Percentiles rank a stretch among this genome's conserved stretches.
Evolutionary conservation across 2,888 invertebrate genomes (phyloP).

Genomic region (Eupithecia vulgata): DNA sequence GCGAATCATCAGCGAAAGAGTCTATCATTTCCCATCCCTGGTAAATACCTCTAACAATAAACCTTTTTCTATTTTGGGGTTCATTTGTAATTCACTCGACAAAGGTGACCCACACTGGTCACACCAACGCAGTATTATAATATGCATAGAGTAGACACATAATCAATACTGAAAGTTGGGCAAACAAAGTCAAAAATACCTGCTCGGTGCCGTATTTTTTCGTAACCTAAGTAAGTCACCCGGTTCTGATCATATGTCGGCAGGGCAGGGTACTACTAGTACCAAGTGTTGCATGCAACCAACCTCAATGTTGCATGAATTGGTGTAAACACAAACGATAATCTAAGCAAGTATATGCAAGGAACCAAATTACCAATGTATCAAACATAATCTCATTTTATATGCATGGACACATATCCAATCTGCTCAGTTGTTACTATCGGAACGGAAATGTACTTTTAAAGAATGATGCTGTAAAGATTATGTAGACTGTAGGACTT

Average conservation of each 20-base stretch:
- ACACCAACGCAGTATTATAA: background rate
- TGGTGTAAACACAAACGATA: background rate
- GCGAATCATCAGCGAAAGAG: too few relatives aligned
- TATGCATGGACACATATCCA: background rate
- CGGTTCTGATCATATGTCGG: background rate
- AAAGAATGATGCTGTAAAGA: background rate
- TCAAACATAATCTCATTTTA: background rate
- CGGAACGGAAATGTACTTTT: background rate
- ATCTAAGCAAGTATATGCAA: background rate
- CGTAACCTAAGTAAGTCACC: background rate
- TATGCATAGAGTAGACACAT: background rate
- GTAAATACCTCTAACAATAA: too few relatives aligned
- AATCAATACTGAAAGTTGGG: background rate
- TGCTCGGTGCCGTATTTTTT: background rate
- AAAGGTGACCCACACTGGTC: background rate
- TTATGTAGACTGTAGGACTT: background rate
- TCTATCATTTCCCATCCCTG: too few relatives aligned
- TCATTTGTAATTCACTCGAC: background rate
- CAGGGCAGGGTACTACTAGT: background rate
- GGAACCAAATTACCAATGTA: background rate
- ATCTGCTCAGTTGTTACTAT: background rate
- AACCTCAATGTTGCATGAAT: background rate
- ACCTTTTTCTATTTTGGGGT: too few relatives aligned
- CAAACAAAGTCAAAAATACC: background rate
- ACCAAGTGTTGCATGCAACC: background rate